These are phyloP conservation scores for Drosophila lini DNA, from an alignment of 1,140 invertebrate genomes.

Conservation along the genomic window DNA sequence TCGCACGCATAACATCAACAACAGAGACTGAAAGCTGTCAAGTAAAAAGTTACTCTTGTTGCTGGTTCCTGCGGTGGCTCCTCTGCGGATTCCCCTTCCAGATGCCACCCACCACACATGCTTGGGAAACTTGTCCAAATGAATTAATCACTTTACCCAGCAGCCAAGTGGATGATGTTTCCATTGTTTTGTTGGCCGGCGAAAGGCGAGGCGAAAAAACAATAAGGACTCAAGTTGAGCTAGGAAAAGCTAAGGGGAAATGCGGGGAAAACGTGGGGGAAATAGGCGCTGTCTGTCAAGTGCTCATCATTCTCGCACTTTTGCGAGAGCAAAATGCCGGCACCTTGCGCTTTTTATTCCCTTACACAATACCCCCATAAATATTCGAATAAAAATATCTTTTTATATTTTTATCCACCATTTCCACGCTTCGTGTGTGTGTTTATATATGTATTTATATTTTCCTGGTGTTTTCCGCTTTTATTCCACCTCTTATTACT, in stretches of 20 bases:
- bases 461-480: conserved; percentile 17
- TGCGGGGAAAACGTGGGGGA: conserved; percentile 17
- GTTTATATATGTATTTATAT: conserved; percentile 13
- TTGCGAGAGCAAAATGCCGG: conserved; percentile 20
- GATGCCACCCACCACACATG: conserved; percentile 37
- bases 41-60: conserved; percentile 43
- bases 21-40: conserved; percentile 59
- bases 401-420: conserved; percentile 41
- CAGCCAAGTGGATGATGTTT: conserved; percentile 71
- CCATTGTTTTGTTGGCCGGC: conserved; percentile 59
- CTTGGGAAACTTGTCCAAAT: conserved; percentile 76
- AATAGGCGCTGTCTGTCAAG: conserved; percentile 51
- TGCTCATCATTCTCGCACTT: conserved; percentile 51
- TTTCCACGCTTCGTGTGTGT: conserved; percentile 25
- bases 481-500: conserved; percentile 2
- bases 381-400: conserved; percentile 56
- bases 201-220: conserved; percentile 18
- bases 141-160: conserved; percentile 78
- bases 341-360: conserved; percentile 52
- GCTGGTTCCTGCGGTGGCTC: conserved; percentile 11
- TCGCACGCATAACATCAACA: conserved; percentile 41
- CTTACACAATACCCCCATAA: conserved; percentile 58
- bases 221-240: conserved; percentile 28
- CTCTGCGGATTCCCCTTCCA: conserved; percentile 27
- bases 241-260: conserved; percentile 5